phyloP scores from a whole-genome alignment of 1,140 invertebrate genomes.

The Druon quercuslanigerum region DNA sequence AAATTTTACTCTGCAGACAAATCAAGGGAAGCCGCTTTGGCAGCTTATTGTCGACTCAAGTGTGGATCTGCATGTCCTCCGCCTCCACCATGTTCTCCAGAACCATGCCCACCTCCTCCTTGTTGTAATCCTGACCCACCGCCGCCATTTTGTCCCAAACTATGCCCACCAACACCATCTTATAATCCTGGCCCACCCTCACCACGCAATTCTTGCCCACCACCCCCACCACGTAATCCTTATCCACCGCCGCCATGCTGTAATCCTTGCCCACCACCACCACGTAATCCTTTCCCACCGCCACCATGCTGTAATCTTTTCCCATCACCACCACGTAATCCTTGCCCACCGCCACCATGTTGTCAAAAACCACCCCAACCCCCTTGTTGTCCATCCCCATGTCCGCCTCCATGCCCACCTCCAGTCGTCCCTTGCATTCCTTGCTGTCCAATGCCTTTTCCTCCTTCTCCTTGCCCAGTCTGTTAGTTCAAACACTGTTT shows the following conservation, averaged over 20 bases:
- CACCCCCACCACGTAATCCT: conserved; percentile 6
- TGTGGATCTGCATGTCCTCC: conserved; percentile 42
- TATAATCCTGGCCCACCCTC: conserved; percentile 18
- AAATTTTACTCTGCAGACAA: conserved; percentile 63
- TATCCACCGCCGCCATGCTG: conserved; percentile 40
- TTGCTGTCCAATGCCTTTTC: not conserved
- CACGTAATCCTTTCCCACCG: conserved; percentile 10
- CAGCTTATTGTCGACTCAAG: conserved; percentile 62
- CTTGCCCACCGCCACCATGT: conserved; percentile 21
- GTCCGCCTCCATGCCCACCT: not conserved
- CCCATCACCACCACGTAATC: conserved; percentile 24
- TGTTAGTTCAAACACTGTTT: not conserved
- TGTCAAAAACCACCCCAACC: not conserved
- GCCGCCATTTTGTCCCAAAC: conserved; percentile 15
- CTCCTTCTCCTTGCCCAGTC: conserved; percentile 15
- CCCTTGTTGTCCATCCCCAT: no score
- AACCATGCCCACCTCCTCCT: conserved; percentile 34
- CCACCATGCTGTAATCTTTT: no score
- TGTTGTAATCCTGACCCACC: conserved; percentile 38
- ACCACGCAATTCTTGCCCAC: not conserved
- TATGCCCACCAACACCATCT: conserved; percentile 15
- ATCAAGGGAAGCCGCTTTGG: conserved; percentile 58
- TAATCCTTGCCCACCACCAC: conserved; percentile 34
- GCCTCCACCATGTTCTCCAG: conserved; percentile 34
- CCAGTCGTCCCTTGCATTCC: not conserved